These are phyloP conservation scores for Puffinus mauretanicus DNA, from an alignment of 2,113 vertebrate species.

Conservation along the genomic window DNA sequence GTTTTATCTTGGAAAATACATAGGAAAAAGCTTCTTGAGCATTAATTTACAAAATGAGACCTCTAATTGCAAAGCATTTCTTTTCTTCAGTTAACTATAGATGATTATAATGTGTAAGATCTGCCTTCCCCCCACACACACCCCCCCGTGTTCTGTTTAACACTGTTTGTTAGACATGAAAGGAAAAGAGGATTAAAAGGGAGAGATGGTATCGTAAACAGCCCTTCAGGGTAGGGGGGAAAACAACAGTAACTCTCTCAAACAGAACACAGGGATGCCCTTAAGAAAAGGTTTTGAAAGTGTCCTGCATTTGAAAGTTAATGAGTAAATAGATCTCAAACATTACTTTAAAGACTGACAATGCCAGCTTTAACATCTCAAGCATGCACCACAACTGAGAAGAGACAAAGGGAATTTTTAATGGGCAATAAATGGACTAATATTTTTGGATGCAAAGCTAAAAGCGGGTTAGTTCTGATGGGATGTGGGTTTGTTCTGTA, in stretches of 20 bases:
- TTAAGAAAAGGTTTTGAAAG: slow-evolving; percentile 50
- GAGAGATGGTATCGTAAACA: slow-evolving; percentile 48
- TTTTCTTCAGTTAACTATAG: slow-evolving; percentile 28
- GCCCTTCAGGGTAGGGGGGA: slow-evolving; percentile 28
- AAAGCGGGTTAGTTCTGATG: slow-evolving; percentile 14
- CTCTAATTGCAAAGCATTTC: slow-evolving; percentile 15
- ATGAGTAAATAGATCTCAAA: slow-evolving; percentile 53
- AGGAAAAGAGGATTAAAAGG: slow-evolving; percentile 52
- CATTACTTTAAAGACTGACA: slow-evolving; percentile 25
- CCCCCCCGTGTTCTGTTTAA: slow-evolving; percentile 9
- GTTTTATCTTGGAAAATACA: neutral
- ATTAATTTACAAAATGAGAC: slow-evolving; percentile 3
- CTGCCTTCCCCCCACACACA: too few species aligned
- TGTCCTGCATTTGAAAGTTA: slow-evolving; percentile 55
- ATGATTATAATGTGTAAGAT: slow-evolving; percentile 31
- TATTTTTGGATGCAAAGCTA: slow-evolving; percentile 26
- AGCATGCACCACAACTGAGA: slow-evolving; percentile 35
- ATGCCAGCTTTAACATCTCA: slow-evolving; percentile 39
- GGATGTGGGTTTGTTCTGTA: slow-evolving; percentile 17
- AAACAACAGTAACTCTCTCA: slow-evolving; percentile 52
- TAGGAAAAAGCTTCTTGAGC: neutral
- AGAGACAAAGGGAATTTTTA: slow-evolving; percentile 50
- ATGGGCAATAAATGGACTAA: slow-evolving; percentile 34
- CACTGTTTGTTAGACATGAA: slow-evolving; percentile 50
- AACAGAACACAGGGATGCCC: slow-evolving; percentile 41